Evolutionary conservation across 2,797 vertebrate species (phyloP).

Genomic region (Epinephelus coioides): DNA sequence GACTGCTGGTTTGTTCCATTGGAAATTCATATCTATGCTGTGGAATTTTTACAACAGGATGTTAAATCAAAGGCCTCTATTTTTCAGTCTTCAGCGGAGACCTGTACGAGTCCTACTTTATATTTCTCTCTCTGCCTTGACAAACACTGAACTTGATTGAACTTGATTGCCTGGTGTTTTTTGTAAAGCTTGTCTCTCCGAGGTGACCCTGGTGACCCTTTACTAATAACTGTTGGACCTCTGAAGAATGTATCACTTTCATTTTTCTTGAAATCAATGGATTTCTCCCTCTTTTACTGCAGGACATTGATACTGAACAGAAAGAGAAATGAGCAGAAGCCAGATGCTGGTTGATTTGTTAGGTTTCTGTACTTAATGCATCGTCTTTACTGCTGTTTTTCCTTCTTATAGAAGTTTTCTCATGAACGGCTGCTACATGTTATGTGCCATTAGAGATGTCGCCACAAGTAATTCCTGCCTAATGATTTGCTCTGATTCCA

Average conservation of each 20-base stretch:
- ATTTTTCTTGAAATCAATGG: slow-evolving; percentile 18
- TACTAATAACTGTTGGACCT: slow-evolving; percentile 39
- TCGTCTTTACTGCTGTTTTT: slow-evolving; percentile 12
- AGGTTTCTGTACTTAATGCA: slow-evolving; percentile 13
- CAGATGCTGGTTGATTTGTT: slow-evolving; percentile 6
- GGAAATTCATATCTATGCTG: slow-evolving; percentile 35
- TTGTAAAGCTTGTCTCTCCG: slow-evolving; percentile 26
- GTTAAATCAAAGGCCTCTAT: slow-evolving; percentile 58
- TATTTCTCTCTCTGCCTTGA: slow-evolving; percentile 59
- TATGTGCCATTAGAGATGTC: slow-evolving; percentile 67
- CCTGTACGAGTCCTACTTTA: slow-evolving; percentile 34
- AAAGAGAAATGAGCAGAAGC: slow-evolving; percentile 14
- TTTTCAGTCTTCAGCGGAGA: slow-evolving; percentile 60
- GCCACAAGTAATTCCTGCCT: background rate
- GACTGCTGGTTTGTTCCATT: slow-evolving; percentile 28
- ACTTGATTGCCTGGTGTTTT: slow-evolving; percentile 37
- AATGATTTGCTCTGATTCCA: background rate
- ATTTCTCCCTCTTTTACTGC: slow-evolving; percentile 31
- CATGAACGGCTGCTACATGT: slow-evolving; percentile 56
- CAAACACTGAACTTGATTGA: slow-evolving; percentile 31
- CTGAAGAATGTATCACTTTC: slow-evolving; percentile 61
- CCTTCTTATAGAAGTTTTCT: slow-evolving; percentile 31
- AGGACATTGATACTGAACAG: slow-evolving; percentile 27
- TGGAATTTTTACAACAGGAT: slow-evolving; percentile 49
- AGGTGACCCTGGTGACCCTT: slow-evolving; percentile 33